A percentile compares a stretch with the other conserved stretches of the same genome.
Evolutionary conservation across 2,113 vertebrate species (phyloP).

Genomic region (Thunnus maccoyii): DNA sequence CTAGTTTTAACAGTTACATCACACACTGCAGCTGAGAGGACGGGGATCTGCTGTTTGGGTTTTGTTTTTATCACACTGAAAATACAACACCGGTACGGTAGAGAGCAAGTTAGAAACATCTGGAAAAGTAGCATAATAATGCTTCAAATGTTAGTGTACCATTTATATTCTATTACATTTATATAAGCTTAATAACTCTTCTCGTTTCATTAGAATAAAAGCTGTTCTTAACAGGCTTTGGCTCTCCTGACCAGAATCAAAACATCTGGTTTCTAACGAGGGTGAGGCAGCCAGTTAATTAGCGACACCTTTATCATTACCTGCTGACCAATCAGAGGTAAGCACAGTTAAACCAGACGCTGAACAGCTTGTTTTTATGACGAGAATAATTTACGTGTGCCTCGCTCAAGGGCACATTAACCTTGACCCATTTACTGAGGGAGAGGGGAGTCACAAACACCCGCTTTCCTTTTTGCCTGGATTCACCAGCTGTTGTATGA

Average conservation of each 20-base stretch:
- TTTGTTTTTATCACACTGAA: slow-evolving; percentile 24
- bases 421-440: slow-evolving; percentile 76
- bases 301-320: slow-evolving; percentile 60
- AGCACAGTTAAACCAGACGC: slow-evolving; percentile 42
- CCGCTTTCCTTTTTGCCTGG: neutral
- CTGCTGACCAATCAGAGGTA: slow-evolving; percentile 61
- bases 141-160: slow-evolving; percentile 13
- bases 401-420: slow-evolving; percentile 64
- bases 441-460: slow-evolving; percentile 39
- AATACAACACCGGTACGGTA: neutral
- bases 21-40: neutral
- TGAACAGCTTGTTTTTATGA: slow-evolving; percentile 66
- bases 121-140: neutral
- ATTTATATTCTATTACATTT: slow-evolving; percentile 13
- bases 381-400: slow-evolving; percentile 35
- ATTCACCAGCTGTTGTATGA: slow-evolving; percentile 73
- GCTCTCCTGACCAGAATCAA: slow-evolving; percentile 32
- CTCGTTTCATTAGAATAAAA: neutral
- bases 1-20: slow-evolving; percentile 13
- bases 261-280: slow-evolving; percentile 63
- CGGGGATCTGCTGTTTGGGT: neutral
- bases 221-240: neutral
- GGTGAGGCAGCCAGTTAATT: slow-evolving; percentile 52
- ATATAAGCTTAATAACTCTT: neutral
- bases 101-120: slow-evolving; percentile 9